Conservation (phyloP, 2,113 vertebrate genomes). For the Rissa tridactyla region DNA sequence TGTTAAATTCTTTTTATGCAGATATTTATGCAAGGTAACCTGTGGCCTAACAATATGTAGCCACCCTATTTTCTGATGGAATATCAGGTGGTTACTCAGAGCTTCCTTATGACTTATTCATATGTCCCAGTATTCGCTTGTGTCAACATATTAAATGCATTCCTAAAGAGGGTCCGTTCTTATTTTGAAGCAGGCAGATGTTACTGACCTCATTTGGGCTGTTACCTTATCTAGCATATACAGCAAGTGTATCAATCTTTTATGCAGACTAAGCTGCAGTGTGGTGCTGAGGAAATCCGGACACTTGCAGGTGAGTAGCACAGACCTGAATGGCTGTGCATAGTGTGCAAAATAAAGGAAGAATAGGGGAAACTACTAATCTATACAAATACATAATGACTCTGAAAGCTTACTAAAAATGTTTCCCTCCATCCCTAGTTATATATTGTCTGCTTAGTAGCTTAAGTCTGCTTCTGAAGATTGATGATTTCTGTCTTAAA, state of each 20-base stretch:
- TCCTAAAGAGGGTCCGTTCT: not conserved
- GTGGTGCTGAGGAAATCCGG: not conserved
- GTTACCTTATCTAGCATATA: not conserved
- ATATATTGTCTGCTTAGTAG: not conserved
- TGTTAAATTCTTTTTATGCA: not conserved
- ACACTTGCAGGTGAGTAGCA: too few relatives aligned
- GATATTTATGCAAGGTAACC: not conserved
- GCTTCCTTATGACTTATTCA: not conserved
- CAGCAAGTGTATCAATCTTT: not conserved
- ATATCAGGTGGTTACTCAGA: not conserved
- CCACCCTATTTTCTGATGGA: not conserved
- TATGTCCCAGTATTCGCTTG: not conserved
- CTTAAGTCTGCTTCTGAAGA: not conserved
- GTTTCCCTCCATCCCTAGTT: fast-evolving
- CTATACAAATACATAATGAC: not conserved
- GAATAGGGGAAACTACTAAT: not conserved
- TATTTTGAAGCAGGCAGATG: not conserved
- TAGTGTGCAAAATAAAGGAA: not conserved
- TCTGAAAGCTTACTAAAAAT: not conserved
- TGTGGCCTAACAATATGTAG: not conserved
- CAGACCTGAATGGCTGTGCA: not conserved
- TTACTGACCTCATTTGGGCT: not conserved
- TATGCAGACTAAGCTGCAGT: not conserved
- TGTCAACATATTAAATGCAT: not conserved
- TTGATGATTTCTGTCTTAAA: not conserved